Conservation (phyloP, 1,140 invertebrate genomes). For the Drosophila mayri region DNA sequence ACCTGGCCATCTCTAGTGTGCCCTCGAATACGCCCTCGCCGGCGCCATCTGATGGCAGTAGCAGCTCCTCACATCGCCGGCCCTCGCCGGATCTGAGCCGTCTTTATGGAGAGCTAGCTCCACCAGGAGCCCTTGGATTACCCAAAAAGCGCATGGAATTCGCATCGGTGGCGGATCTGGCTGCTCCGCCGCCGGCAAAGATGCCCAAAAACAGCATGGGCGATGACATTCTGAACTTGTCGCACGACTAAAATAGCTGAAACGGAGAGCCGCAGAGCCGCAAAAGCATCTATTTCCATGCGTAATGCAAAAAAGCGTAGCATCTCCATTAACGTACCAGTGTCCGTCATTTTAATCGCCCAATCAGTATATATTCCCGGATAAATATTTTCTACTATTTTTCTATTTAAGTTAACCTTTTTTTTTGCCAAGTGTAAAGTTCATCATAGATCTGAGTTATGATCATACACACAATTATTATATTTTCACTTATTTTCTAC, state of each 20-base stretch:
- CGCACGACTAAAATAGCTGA: slow-evolving; percentile 58
- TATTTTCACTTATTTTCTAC: neutral
- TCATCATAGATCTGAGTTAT: neutral
- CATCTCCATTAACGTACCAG: slow-evolving; percentile 50
- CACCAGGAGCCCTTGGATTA: slow-evolving; percentile 59
- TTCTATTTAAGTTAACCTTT: slow-evolving; percentile 18
- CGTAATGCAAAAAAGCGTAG: slow-evolving; percentile 31
- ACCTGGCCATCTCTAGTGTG: slow-evolving; percentile 85
- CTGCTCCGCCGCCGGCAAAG: slow-evolving; percentile 80
- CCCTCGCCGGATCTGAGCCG: slow-evolving; percentile 79
- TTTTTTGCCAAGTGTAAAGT: slow-evolving; percentile 37
- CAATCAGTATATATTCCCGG: slow-evolving; percentile 35
- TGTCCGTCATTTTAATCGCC: slow-evolving; percentile 57
- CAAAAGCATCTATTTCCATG: slow-evolving; percentile 57
- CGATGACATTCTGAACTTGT: slow-evolving; percentile 78
- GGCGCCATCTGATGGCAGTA: slow-evolving; percentile 77
- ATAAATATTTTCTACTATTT: slow-evolving; percentile 18
- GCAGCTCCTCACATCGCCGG: slow-evolving; percentile 67
- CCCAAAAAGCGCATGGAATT: slow-evolving; percentile 85
- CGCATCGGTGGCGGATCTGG: slow-evolving; percentile 83
- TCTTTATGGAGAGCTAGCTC: slow-evolving; percentile 73
- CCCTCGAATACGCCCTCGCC: slow-evolving; percentile 82
- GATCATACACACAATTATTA: neutral
- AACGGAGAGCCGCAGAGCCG: no score
- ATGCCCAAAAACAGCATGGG: slow-evolving; percentile 89